phyloP scores from a whole-genome alignment of 2,113 vertebrate genomes.

The Pandion haliaetus region DNA sequence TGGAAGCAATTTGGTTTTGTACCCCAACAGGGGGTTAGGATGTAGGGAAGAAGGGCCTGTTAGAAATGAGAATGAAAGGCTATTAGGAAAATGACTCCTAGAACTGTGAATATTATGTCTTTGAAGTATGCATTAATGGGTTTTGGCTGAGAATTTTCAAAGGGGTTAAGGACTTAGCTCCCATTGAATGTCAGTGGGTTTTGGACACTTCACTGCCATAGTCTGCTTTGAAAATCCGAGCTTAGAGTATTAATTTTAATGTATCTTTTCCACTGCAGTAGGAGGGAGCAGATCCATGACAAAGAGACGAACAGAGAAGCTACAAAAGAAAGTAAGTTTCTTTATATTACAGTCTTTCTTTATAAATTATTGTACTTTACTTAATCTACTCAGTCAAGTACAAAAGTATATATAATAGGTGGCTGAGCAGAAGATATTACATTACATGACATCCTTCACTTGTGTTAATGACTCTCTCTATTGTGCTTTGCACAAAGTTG shows the following conservation, averaged over 20 bases:
- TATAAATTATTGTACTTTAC: neutral
- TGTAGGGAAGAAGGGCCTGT: neutral
- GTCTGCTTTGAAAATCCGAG: slow-evolving; percentile 29
- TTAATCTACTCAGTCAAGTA: neutral
- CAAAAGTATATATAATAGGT: neutral
- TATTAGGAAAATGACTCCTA: slow-evolving; percentile 22
- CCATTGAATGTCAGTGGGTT: neutral
- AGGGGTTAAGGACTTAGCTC: slow-evolving; percentile 9
- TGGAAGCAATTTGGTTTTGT: neutral
- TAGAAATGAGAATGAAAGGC: neutral
- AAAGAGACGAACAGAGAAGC: neutral
- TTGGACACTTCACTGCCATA: neutral
- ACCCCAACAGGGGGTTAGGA: neutral
- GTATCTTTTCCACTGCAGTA: neutral
- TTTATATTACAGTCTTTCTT: neutral
- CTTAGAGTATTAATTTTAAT: slow-evolving; percentile 26
- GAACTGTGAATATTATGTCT: slow-evolving; percentile 20
- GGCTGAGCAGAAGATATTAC: neutral
- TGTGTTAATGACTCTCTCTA: neutral
- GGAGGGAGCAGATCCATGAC: neutral
- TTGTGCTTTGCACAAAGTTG: neutral
- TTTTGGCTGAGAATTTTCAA: slow-evolving; percentile 35
- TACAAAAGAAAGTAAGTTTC: neutral
- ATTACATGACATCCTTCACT: neutral
- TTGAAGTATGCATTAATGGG: slow-evolving; percentile 23